Evolutionary conservation across 2,888 invertebrate species (phyloP), one percentile per base, ranked within the genome.

Genomic region (Cistogaster globosa): DNA sequence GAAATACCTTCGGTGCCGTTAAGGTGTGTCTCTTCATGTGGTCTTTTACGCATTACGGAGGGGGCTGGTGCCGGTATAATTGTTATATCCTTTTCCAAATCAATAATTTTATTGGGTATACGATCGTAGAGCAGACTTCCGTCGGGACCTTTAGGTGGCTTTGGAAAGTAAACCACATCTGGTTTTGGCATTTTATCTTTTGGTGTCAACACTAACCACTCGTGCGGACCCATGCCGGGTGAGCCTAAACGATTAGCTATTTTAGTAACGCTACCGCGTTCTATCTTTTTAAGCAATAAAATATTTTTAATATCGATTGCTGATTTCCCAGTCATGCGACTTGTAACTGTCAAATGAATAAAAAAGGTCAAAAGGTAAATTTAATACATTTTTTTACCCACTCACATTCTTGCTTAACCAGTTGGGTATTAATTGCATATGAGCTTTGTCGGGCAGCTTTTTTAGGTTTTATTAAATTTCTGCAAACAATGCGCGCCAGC

Each of bases 371-470:
- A 48, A 16, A 9, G n/a, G n/a, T 63, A 11, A 18, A 12, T 22
- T 7, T 55, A 63, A 11, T 26, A 26, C 1, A 38, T 20, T 20
- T 20, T 2, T 16, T 6, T 67, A 51, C 12, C 51, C 88, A 93
- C 94, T 94, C 93, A 96, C 98, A 97, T 94, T 98, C 97, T 93
- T 97, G 96, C 91, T 97, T 97, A 92, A 97, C 96, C 89, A 96
- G 95, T 91, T 95, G 94, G 87, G 96, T 94, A 93, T 96, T 96
- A 91, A 96, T 95, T 88, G 95, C 95, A 91, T 95, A 95, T 92
- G 95, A 95, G 84, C 98, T 98, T 89, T 97, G 96, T 89, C 98
- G 94, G 86, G 98, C 97, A 86, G 97, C 97, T 93, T 97, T 97
- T 22, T 97, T 93, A 7, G 97, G 96, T 89, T 96, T 95, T 89